phyloP scores from a whole-genome alignment of 2,113 vertebrate species.

The Ibidorhyncha struthersii region DNA sequence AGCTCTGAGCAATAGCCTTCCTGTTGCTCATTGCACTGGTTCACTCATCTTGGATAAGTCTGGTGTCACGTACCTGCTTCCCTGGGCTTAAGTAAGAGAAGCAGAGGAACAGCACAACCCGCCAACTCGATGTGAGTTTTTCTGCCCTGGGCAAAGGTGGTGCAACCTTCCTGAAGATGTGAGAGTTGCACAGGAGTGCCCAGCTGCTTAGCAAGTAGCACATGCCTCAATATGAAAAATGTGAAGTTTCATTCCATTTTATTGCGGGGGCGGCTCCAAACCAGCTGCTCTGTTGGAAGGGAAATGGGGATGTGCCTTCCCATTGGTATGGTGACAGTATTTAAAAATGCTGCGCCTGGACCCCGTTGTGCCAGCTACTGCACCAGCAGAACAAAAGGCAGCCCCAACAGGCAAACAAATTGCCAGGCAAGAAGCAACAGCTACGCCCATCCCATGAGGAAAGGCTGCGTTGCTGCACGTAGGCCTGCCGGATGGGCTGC shows the following conservation, averaged over 20 bases:
- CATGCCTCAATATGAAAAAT: rapidly evolving
- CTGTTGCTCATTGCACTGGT: not conserved
- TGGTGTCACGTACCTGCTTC: not conserved
- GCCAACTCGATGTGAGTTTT: not conserved
- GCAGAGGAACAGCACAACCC: not conserved
- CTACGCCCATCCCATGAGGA: rapidly evolving
- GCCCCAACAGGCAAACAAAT: not conserved
- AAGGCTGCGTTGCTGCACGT: not conserved
- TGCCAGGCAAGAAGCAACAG: not conserved
- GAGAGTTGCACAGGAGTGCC: not conserved
- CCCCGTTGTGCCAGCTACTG: not conserved
- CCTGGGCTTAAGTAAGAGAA: not conserved
- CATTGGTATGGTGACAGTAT: not conserved
- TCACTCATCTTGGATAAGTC: not conserved
- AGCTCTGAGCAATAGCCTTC: not conserved
- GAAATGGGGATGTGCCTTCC: not conserved
- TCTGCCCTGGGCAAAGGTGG: not conserved
- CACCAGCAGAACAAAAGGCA: not conserved
- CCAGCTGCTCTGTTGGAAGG: not conserved
- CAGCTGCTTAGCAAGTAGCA: not conserved
- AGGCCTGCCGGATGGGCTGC: not conserved
- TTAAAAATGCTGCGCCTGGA: not conserved
- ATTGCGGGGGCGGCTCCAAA: not conserved
- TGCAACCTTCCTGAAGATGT: not conserved
- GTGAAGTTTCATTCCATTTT: not conserved